These are phyloP conservation scores for Acestrorhynchus altus DNA, from an alignment of 2,797 vertebrate species.

Conservation along the genomic window DNA sequence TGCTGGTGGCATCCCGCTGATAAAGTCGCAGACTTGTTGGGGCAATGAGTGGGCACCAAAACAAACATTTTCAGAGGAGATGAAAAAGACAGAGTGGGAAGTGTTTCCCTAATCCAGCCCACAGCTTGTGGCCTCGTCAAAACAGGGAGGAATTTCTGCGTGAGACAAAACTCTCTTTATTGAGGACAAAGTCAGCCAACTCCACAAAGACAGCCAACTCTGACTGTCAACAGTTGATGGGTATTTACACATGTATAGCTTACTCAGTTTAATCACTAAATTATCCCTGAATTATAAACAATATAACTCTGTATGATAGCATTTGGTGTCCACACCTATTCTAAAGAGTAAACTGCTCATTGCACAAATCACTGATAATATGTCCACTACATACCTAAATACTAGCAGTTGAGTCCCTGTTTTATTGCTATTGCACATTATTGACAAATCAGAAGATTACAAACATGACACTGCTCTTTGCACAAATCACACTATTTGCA, in stretches of 20 bases:
- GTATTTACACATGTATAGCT: not conserved
- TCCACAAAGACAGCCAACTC: not conserved
- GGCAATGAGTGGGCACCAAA: slow-evolving; percentile 36
- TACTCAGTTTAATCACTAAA: not conserved
- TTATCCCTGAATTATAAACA: not conserved
- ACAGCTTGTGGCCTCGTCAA: slow-evolving; percentile 44
- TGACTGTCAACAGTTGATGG: not conserved
- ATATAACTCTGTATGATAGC: not conserved
- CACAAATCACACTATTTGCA: too few species aligned
- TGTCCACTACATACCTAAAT: too few species aligned
- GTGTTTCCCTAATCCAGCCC: slow-evolving; percentile 48
- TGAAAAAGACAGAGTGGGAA: slow-evolving; percentile 46
- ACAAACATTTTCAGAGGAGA: slow-evolving; percentile 42
- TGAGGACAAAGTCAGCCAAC: slow-evolving; percentile 25
- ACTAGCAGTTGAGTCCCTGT: too few species aligned
- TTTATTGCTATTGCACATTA: too few species aligned
- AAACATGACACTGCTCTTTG: too few species aligned
- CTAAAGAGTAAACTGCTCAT: too few species aligned
- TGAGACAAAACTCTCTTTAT: slow-evolving; percentile 54
- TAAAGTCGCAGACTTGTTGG: slow-evolving; percentile 33
- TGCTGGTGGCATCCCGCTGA: slow-evolving; percentile 44
- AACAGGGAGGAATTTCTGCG: slow-evolving; percentile 40
- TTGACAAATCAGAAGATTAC: too few species aligned
- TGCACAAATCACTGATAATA: too few species aligned
- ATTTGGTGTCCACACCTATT: too few species aligned